Base-by-base conservation (phyloP, 2,113 vertebrate species). In the Scomber scombrus region DNA sequence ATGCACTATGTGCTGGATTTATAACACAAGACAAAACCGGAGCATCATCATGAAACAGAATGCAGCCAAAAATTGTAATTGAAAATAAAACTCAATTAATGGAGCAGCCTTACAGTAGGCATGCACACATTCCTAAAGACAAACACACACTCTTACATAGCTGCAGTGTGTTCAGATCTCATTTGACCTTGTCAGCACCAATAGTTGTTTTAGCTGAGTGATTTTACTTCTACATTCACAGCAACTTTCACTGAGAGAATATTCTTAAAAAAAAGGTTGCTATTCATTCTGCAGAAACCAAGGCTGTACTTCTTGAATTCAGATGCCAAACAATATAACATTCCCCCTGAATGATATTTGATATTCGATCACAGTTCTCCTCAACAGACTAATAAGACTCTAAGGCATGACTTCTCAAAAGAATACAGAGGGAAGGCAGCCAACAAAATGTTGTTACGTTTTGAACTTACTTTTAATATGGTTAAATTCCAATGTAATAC, bases 281-380 rank as follows among this genome's bases (percentile, higher is more conserved):
- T 45, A 60, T 70, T 81, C 63, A 65, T 13, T 40, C 11, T 6
- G 11, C 11, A 60, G 16, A 71, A 55, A 49, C 18, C 60, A 86
- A 83, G 68, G 71, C 11, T 74, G 19, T 83, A 71, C n/a, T 49
- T 67, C 57, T 62, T 31, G 5, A 58, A 21, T 55, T 74, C 26
- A 55, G 0, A 54, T 72, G 15, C 21, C 29, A 69, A 65, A 78
- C 31, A 46, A 19, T 66, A 57, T 46, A 26, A 14, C 15, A 45
- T 83, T 75, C 51, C 67, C 68, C 47, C 54, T 75, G 23, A 71
- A 29, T 34, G 19, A 47, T 71, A 68, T 72, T 75, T 54, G 23
- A 71, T 45, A 67, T 62, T 85, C 55, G 82, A 29, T 52, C 62
- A 57, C 5, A 55, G 50, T 18, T 61, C 19, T 52, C 62, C 3